Percentiles rank a stretch among this genome's conserved stretches.
Evolutionary conservation across 1,140 invertebrate genomes (phyloP).

Genomic region (Nephila pilipes): DNA sequence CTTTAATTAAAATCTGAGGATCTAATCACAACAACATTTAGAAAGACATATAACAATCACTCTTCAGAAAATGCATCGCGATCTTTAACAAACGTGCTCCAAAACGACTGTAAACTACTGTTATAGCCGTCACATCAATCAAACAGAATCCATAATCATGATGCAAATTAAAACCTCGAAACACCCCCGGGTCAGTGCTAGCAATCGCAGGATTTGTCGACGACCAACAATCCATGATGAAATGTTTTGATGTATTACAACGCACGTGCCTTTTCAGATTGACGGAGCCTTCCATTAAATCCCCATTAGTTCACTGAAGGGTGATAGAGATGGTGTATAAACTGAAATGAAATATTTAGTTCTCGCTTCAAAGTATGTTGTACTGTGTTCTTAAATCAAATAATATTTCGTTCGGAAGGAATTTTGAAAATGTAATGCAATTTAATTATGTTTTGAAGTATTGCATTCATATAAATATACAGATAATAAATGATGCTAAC

Average conservation of each 20-base stretch:
- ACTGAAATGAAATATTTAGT: constrained; percentile 36
- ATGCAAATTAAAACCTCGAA: constrained; percentile 58
- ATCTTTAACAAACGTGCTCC: background rate
- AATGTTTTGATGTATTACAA: constrained; percentile 42
- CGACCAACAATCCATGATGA: constrained; percentile 23
- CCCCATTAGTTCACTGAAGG: constrained; percentile 33
- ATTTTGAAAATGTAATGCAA: too few relatives aligned
- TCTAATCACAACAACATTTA: too few relatives aligned
- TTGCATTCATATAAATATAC: too few relatives aligned
- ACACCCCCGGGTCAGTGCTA: background rate
- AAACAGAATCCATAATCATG: constrained; percentile 13
- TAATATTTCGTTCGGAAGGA: too few relatives aligned
- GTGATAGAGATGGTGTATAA: constrained; percentile 1
- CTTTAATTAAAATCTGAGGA: too few relatives aligned
- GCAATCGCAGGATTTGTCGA: background rate
- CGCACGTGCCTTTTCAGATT: background rate
- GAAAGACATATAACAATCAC: background rate
- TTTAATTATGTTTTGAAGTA: too few relatives aligned
- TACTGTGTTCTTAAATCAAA: too few relatives aligned
- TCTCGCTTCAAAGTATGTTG: background rate
- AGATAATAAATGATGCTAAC: too few relatives aligned
- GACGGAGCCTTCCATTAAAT: constrained; percentile 38
- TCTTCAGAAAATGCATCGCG: background rate
- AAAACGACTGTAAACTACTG: background rate
- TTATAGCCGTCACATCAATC: constrained; percentile 2